Evolutionary conservation across 1,140 invertebrate species (phyloP), one percentile per base, ranked within the genome.

Genomic region (Metopolophium dirhodum): DNA sequence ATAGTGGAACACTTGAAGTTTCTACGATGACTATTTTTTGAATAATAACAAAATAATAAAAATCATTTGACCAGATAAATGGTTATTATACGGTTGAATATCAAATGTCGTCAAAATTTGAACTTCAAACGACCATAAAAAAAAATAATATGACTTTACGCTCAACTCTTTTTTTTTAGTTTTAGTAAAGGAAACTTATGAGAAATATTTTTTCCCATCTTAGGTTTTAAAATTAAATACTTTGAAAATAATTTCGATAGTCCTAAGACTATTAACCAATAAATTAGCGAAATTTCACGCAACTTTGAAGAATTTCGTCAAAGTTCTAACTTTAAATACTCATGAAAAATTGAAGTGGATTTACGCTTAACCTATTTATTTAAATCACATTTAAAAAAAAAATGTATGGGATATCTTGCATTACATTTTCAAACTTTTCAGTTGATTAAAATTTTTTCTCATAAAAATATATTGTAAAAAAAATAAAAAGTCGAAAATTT

Each of bases 1-100:
- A n/a, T n/a, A n/a, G 61, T 77, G 30, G 30, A n/a, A 35, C n/a
- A 8, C 18, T 77, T 77, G 1, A 77, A 77, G 61, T 23, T 77
- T 77, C 14, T 77, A 77, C 4, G 14, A 7, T 77, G 14, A 7
- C 11, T 77, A 18, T 77, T n/a, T 77, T 68, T 68, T 14, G 61
- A 68, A 68, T 68, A 68, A 68, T 30, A 68, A 68, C 61, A 77
- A 35, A 77, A 77, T n/a, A 77, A 77, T 77, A n/a, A n/a, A n/a
- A 77, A n/a, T n/a, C 14, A 1, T 77, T 77, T 18, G 14, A 77
- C 4, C n/a, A 77, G 30, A 35, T 77, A 77, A n/a, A 77, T 77
- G n/a, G 6, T 77, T 77, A 77, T 77, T 77, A 77, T 77, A 77
- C 14, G 14, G 14, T 77, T 77, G n/a, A n/a, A 18, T 77, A 77